Evolutionary conservation across 2,797 vertebrate genomes (phyloP).

Genomic region (Dendrocincla tyrannina): DNA sequence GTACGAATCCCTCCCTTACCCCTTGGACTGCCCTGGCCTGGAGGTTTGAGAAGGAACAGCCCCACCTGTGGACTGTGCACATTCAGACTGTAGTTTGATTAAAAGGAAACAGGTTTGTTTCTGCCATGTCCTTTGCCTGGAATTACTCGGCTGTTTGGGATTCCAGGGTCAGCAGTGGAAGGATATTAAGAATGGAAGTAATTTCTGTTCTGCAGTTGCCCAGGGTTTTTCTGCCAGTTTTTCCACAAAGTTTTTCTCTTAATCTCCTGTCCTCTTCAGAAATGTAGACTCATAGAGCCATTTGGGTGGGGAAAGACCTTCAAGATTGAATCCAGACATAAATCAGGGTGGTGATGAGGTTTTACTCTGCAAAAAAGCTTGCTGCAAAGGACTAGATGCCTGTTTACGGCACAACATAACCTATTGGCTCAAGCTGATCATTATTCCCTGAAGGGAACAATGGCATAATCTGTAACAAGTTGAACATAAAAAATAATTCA

Average conservation of each 20-base stretch:
- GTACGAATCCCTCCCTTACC: constrained; percentile 61
- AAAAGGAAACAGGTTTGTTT: background rate
- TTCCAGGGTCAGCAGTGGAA: background rate
- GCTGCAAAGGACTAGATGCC: fast-evolving
- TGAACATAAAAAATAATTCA: background rate
- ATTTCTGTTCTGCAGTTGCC: background rate
- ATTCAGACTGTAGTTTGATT: background rate
- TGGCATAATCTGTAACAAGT: fast-evolving
- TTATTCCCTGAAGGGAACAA: background rate
- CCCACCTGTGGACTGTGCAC: background rate
- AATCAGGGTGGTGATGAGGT: background rate
- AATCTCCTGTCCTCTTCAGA: fast-evolving
- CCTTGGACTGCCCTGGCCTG: fast-evolving
- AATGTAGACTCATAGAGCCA: background rate
- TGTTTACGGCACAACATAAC: fast-evolving
- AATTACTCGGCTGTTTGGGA: background rate
- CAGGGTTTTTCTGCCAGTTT: background rate
- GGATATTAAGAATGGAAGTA: background rate
- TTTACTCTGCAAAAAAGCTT: background rate
- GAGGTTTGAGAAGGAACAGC: background rate
- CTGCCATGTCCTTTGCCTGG: fast-evolving
- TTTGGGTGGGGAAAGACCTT: background rate
- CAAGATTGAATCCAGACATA: background rate
- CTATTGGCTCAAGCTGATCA: background rate
- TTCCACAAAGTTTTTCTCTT: background rate